Conservation (phyloP, 2,113 vertebrate species). For the Nycticryphes semicollaris region DNA sequence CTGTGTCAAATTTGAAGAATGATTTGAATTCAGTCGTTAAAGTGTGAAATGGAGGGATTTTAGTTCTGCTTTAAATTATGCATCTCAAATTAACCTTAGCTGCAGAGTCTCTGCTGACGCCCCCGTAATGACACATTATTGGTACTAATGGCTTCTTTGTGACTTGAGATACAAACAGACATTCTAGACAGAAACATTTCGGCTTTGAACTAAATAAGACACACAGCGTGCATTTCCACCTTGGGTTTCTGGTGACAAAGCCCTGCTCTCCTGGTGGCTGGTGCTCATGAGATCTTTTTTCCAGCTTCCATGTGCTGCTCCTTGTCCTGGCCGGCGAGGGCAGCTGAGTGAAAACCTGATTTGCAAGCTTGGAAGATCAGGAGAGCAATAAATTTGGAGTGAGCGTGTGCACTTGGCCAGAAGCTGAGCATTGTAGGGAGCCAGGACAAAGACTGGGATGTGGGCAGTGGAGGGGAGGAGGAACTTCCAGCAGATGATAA, state of each 20-base stretch:
- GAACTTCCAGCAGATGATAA: background rate
- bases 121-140: conserved; percentile 65
- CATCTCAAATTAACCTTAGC: conserved; percentile 63
- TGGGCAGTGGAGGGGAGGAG: background rate
- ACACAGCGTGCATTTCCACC: background rate
- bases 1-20: conserved; percentile 57
- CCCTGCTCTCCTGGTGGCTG: background rate
- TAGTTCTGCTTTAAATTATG: conserved; percentile 58
- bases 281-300: background rate
- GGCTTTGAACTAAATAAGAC: conserved; percentile 59
- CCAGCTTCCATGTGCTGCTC: background rate
- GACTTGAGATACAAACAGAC: conserved; percentile 58
- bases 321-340: background rate
- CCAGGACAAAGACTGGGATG: conserved; percentile 5
- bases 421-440: background rate
- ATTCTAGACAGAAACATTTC: conserved; percentile 56
- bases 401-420: background rate
- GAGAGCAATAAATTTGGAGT: background rate
- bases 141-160: conserved; percentile 62
- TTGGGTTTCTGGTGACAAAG: conserved; percentile 1
- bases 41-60: conserved; percentile 54
- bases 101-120: conserved; percentile 46
- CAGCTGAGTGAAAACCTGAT: background rate
- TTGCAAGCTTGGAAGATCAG: background rate
- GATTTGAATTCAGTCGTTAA: conserved; percentile 53